Conservation (phyloP, 2,797 vertebrate species). For the Aldrovandia affinis region DNA sequence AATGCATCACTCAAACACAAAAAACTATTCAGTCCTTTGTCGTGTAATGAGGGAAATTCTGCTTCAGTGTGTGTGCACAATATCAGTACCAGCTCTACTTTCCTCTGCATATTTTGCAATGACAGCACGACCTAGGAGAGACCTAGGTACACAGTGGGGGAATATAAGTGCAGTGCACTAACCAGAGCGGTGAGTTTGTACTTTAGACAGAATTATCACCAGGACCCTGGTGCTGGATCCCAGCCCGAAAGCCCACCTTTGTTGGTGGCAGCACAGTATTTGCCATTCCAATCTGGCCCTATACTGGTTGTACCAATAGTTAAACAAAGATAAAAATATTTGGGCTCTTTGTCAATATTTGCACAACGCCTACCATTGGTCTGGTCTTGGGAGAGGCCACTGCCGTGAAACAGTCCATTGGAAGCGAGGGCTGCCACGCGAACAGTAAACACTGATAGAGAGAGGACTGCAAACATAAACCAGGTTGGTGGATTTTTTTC, state of each 20-base stretch:
- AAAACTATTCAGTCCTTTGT: background rate
- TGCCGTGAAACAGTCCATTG: background rate
- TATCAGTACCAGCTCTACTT: background rate
- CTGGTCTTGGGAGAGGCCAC: background rate
- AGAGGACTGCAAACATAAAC: background rate
- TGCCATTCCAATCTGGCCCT: background rate
- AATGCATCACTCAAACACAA: background rate
- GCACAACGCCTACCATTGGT: background rate
- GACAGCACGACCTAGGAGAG: conserved; percentile 25
- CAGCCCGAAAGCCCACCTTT: background rate
- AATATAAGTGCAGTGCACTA: background rate
- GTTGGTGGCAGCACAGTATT: background rate
- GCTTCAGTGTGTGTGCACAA: background rate
- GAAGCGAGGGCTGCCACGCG: background rate
- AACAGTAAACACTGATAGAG: conserved; percentile 20
- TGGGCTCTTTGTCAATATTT: background rate
- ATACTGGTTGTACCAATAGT: background rate
- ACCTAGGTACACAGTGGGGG: background rate
- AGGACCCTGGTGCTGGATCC: background rate
- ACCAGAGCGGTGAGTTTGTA: background rate
- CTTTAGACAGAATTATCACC: background rate
- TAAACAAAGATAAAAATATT: background rate
- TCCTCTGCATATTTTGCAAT: conserved; percentile 49
- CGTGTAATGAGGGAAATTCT: background rate
- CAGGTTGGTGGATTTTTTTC: background rate